Evolutionary conservation across 2,888 invertebrate genomes (phyloP).

Genomic region (Folsomia candida): DNA sequence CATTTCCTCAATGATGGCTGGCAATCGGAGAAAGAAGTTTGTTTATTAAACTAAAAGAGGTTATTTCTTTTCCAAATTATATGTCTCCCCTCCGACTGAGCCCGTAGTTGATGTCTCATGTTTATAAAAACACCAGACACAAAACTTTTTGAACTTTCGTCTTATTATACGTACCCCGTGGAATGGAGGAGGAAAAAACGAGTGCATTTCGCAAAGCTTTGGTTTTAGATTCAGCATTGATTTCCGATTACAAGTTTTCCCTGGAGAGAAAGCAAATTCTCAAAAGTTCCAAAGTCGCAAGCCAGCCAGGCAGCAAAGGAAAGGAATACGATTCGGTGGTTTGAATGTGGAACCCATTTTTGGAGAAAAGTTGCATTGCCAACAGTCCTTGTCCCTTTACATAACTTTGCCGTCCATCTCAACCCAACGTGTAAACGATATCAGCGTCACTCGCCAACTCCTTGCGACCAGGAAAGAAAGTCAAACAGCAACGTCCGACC

Average conservation of each 20-base stretch:
- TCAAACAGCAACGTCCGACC: background rate
- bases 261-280: slow-evolving; percentile 4
- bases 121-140: background rate
- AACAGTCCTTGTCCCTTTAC: background rate
- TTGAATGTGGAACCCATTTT: background rate
- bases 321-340: background rate
- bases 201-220: background rate
- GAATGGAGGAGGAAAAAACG: background rate
- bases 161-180: background rate
- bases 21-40: background rate
- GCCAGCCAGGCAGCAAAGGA: too few relatives aligned
- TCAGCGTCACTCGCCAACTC: background rate
- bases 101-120: background rate
- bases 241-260: slow-evolving; percentile 17
- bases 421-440: background rate
- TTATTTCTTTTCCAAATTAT: background rate
- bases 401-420: background rate
- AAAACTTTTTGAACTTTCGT: background rate
- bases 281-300: background rate
- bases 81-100: background rate
- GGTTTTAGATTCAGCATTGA: slow-evolving; percentile 6
- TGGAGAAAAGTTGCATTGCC: background rate
- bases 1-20: too few relatives aligned
- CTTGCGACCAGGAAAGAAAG: background rate
- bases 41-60: background rate